Evolutionary conservation across 2,888 invertebrate species (phyloP).

Genomic region (Crepidodera aurea): DNA sequence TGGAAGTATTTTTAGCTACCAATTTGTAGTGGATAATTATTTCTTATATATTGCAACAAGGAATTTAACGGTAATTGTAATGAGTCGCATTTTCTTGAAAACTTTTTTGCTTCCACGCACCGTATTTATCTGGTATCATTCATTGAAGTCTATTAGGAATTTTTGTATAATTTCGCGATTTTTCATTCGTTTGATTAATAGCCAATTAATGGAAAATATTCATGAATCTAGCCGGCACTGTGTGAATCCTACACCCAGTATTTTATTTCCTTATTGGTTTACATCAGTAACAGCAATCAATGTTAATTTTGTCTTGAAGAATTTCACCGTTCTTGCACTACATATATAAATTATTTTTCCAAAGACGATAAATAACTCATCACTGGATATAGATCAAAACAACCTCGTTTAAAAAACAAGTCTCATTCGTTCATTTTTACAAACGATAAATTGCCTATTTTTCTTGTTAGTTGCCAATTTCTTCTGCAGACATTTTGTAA

Average conservation of each 20-base stretch:
- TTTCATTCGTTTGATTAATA: constrained; percentile 31
- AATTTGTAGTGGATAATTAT: background rate
- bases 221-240: constrained; percentile 23
- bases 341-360: constrained; percentile 17
- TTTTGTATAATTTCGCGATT: constrained; percentile 35
- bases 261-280: constrained; percentile 25
- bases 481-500: background rate
- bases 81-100: constrained; percentile 5
- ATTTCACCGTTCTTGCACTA: constrained; percentile 17
- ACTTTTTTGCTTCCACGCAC: constrained; percentile 7
- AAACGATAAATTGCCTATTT: background rate
- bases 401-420: constrained; percentile 10
- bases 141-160: constrained; percentile 21
- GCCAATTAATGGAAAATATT: constrained; percentile 34
- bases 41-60: constrained; percentile 1
- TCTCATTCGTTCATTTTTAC: background rate
- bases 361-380: constrained; percentile 13
- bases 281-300: constrained; percentile 24
- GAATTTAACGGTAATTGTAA: constrained; percentile 15
- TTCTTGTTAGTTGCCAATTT: background rate
- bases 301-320: constrained; percentile 21
- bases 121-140: constrained; percentile 9
- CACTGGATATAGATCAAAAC: constrained; percentile 15
- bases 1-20: background rate
- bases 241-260: constrained; percentile 21